A percentile compares a stretch with the other conserved stretches of the same genome.
Conservation (phyloP, 2,888 invertebrate species). For the Balanococcus diminutus region DNA sequence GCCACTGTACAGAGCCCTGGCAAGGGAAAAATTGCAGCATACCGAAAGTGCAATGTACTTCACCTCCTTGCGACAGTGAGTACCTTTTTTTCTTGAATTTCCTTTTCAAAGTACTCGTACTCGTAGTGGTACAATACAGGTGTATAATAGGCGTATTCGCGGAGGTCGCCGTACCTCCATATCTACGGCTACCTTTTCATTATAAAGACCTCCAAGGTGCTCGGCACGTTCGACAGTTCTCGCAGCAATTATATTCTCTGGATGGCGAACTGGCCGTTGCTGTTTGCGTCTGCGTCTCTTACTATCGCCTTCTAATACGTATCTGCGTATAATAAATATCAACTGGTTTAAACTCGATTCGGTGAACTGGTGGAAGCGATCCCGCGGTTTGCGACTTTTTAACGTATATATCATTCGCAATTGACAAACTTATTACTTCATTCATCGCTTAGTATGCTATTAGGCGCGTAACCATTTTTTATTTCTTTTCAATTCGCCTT, state of each 20-base stretch:
- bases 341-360: conserved; percentile 35
- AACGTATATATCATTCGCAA: conserved; percentile 33
- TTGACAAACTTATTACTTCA: conserved; percentile 40
- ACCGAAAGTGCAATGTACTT: conserved; percentile 58
- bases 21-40: conserved; percentile 83
- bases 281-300: neutral
- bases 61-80: conserved; percentile 58
- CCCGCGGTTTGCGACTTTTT: conserved; percentile 29
- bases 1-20: conserved; percentile 83
- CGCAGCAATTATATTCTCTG: conserved; percentile 16
- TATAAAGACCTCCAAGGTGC: conserved; percentile 37
- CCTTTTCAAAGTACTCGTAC: neutral
- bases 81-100: neutral
- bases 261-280: neutral
- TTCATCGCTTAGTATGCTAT: conserved; percentile 29
- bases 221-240: conserved; percentile 43
- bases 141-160: neutral
- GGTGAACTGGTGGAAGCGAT: neutral
- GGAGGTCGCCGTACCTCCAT: neutral
- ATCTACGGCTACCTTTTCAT: neutral
- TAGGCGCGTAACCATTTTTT: neutral
- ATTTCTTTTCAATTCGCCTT: neutral
- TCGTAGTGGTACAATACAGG: neutral
- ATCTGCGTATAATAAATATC: conserved; percentile 22
- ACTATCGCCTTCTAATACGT: neutral